phyloP scores from a whole-genome alignment of 2,113 vertebrate species.

The Oxyura jamaicensis region DNA sequence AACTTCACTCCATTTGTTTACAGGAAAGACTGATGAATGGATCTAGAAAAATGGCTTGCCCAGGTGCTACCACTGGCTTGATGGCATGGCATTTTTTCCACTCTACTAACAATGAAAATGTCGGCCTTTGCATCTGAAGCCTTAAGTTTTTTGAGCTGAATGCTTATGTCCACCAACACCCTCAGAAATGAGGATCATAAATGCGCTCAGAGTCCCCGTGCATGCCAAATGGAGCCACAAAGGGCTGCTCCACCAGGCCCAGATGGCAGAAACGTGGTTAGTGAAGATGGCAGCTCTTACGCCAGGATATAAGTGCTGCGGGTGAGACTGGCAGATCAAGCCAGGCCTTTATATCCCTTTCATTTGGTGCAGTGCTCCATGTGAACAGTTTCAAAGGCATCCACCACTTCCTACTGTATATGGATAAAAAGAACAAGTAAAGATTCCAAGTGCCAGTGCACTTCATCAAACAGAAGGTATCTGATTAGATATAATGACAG shows the following conservation, averaged over 20 bases:
- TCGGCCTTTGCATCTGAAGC: background rate
- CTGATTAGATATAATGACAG: background rate
- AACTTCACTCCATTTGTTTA: background rate
- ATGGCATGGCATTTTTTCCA: background rate
- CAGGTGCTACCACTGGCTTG: background rate
- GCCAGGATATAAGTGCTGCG: background rate
- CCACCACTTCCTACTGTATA: background rate
- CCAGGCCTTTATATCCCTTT: background rate
- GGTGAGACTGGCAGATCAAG: background rate
- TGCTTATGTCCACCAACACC: background rate
- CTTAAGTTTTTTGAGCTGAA: background rate
- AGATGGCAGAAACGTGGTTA: background rate
- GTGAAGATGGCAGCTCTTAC: background rate
- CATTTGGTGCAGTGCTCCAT: background rate
- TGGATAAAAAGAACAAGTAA: background rate
- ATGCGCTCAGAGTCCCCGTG: background rate
- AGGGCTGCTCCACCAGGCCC: rapidly evolving
- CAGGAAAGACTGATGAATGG: background rate
- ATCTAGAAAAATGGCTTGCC: background rate
- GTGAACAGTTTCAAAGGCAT: background rate
- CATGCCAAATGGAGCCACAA: rapidly evolving
- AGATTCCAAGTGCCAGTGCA: background rate
- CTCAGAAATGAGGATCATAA: background rate
- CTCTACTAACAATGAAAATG: background rate
- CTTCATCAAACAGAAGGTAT: background rate